Base-by-base conservation (phyloP, 2,113 vertebrate species). In the Todiramphus saurophagus region DNA sequence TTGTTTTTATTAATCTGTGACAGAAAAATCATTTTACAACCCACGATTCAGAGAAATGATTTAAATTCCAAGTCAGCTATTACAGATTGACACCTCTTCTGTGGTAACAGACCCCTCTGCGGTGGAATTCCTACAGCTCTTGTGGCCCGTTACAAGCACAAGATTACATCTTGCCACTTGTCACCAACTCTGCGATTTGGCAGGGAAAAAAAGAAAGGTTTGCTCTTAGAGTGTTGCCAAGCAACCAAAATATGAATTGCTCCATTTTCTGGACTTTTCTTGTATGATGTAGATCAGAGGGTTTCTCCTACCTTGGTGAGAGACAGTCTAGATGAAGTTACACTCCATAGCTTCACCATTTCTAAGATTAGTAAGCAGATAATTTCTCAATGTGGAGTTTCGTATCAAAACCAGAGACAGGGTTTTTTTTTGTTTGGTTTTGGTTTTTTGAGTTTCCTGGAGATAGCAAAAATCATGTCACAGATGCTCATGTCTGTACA, bases 171-270 rank as follows among this genome's bases (percentile, higher is more conserved):
- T 89, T 84, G 81, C 33, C 76, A 66, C 48, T 92, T 92, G 75
- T 86, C 68, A 63, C 75, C 76, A 63, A 48, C 89, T 87, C 62
- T 94, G 58, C 62, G 43, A 84, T 93, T 96, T 91, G 46, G 17
- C 43, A 51, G 41, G 41, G 17, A 56, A 59, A 79, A 56, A 78
- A 77, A 46, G 28, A 46, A 79, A 73, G 60, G 17, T 69, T 93
- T 93, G n/a, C 78, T 90, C 15, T 90, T 85, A 50, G 20, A 64
- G 28, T 27, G 92, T 97, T 96, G 75, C 92, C 73, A 91, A 83
- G 94, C 90, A 96, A 97, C 90, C 48, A 70, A 90, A 76, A 63
- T 69, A 92, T 31, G 43, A 93, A 90, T 90, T 90, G 80, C 82
- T 92, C 30, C 13, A 70, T 43, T 94, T 94, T 88, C 78, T 90